Evolutionary conservation across 53 echinoderm and acorn worm genomes (phyloP).

Genomic region (Crossaster papposus): DNA sequence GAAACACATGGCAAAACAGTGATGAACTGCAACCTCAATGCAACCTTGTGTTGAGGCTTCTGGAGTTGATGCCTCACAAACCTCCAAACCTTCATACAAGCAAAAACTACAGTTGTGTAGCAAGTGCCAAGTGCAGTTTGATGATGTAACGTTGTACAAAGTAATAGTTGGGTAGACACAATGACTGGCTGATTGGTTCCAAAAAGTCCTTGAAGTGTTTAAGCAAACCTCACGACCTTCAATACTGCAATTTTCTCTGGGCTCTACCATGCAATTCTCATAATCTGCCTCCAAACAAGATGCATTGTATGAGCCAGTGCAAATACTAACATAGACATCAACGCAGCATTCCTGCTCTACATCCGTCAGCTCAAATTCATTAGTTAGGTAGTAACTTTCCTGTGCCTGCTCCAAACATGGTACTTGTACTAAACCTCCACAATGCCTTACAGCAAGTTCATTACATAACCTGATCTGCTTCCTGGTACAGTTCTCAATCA

Average conservation of each 20-base stretch:
- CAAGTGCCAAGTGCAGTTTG: slow-evolving; percentile 38
- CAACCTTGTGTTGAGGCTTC: not conserved
- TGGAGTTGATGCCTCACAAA: not conserved
- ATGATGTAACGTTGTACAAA: slow-evolving; percentile 33
- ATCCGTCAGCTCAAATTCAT: not conserved
- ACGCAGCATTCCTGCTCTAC: slow-evolving; percentile 18
- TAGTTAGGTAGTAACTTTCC: not conserved
- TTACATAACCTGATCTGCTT: not conserved
- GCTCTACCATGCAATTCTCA: slow-evolving; percentile 18
- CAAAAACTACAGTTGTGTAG: slow-evolving; percentile 56
- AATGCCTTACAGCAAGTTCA: not conserved
- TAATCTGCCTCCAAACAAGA: slow-evolving; percentile 9
- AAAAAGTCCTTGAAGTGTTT: slow-evolving; percentile 15
- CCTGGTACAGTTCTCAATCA: slow-evolving; percentile 14
- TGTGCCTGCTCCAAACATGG: slow-evolving; percentile 17
- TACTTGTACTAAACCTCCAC: not conserved
- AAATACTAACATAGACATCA: slow-evolving; percentile 2
- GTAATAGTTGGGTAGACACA: slow-evolving; percentile 15
- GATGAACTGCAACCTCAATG: slow-evolving; percentile 5
- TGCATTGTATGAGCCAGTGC: not conserved
- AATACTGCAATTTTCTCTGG: not conserved
- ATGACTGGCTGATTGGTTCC: not conserved
- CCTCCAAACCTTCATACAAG: slow-evolving; percentile 33
- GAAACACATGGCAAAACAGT: slow-evolving; percentile 23
- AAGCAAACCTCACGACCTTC: slow-evolving; percentile 47